Conservation (phyloP, 2,888 invertebrate species). For the Polia nebulosa region DNA sequence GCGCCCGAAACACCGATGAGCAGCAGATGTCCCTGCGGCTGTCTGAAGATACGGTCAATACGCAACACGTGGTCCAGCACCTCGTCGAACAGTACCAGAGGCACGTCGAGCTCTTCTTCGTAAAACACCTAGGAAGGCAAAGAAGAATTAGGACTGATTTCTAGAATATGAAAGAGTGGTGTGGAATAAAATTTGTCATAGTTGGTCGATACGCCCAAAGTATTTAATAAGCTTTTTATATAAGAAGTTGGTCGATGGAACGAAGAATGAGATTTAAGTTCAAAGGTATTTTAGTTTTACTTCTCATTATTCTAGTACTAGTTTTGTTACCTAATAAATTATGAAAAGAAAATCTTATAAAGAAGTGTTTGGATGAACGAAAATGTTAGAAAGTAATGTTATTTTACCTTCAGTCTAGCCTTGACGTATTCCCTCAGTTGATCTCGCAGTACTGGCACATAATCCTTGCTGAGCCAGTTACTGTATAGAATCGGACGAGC, state of each 20-base stretch:
- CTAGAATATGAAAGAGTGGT: neutral
- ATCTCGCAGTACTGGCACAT: conserved; percentile 98
- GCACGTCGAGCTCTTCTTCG: conserved; percentile 99
- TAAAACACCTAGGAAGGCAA: conserved; percentile 94
- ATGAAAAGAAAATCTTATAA: neutral
- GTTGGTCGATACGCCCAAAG: too few relatives aligned
- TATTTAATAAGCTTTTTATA: too few relatives aligned
- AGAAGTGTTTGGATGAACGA: neutral
- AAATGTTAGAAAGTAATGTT: neutral
- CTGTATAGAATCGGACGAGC: conserved; percentile 98
- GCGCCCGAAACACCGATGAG: conserved; percentile 99
- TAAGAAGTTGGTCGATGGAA: too few relatives aligned
- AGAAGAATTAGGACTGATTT: conserved; percentile 3
- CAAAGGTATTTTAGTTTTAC: too few relatives aligned
- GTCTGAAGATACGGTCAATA: conserved; percentile 99
- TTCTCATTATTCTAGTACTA: too few relatives aligned
- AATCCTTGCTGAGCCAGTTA: conserved; percentile 99
- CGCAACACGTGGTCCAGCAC: conserved; percentile 99
- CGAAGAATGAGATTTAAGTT: too few relatives aligned
- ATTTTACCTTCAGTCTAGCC: conserved; percentile 96
- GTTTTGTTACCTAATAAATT: too few relatives aligned
- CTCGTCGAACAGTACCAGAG: conserved; percentile 99
- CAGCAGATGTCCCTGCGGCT: conserved; percentile 99
- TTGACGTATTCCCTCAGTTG: conserved; percentile 99
- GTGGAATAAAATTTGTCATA: neutral